These are phyloP conservation scores for Ptychobarbus kaznakovi DNA, from an alignment of 2,797 vertebrate genomes.

Conservation along the genomic window DNA sequence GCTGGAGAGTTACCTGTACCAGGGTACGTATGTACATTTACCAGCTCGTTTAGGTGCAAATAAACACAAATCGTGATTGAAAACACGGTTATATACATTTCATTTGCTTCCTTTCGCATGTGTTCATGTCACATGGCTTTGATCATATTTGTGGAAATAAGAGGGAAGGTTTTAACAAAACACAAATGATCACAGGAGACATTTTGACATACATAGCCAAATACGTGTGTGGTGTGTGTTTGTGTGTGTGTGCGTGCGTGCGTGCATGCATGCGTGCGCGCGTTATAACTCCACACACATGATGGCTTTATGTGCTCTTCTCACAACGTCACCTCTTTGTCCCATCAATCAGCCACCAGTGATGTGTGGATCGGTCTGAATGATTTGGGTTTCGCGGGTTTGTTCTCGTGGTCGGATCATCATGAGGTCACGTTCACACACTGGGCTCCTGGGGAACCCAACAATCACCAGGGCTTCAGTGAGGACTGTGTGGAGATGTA, in stretches of 20 bases:
- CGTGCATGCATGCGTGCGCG: not conserved
- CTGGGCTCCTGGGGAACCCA: slow-evolving; percentile 82
- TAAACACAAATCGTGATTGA: not conserved
- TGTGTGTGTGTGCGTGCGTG: not conserved
- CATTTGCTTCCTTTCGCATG: not conserved
- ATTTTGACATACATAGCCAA: not conserved
- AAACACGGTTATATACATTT: too few species aligned
- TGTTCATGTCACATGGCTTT: not conserved
- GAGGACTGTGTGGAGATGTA: slow-evolving; percentile 82
- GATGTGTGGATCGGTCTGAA: slow-evolving; percentile 81
- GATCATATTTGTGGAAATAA: not conserved
- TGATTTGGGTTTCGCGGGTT: slow-evolving; percentile 69
- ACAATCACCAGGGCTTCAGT: slow-evolving; percentile 75
- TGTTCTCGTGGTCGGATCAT: slow-evolving; percentile 76
- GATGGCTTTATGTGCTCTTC: not conserved
- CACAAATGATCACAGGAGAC: not conserved
- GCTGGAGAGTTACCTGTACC: slow-evolving; percentile 81
- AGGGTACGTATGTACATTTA: slow-evolving; percentile 66
- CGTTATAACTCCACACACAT: not conserved
- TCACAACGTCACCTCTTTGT: not conserved
- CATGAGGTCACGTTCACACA: slow-evolving; percentile 75
- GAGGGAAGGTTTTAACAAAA: not conserved
- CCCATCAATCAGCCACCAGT: slow-evolving; percentile 69
- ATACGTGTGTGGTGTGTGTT: not conserved
- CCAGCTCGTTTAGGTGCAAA: not conserved